phyloP scores from a whole-genome alignment of 92 coral and sea anemone species.

The Pocillopora meandrina region DNA sequence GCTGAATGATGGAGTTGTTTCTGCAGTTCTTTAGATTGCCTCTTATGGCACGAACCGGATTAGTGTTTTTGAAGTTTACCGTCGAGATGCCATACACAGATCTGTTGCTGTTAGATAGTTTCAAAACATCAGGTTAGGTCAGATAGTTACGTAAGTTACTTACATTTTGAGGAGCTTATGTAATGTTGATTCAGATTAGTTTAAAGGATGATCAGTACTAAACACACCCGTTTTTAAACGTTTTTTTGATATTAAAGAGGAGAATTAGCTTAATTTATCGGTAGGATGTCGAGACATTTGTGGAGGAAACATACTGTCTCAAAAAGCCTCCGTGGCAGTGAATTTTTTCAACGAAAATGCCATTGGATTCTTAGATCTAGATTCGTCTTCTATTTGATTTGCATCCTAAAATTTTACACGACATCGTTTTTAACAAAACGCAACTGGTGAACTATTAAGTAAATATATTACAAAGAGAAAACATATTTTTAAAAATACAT shows the following conservation, averaged over 20 bases:
- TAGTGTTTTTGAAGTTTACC: background rate
- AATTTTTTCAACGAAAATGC: background rate
- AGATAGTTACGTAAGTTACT: background rate
- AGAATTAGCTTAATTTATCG: background rate
- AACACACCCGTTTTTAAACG: background rate
- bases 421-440: background rate
- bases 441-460: background rate
- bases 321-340: background rate
- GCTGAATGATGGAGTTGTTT: slow-evolving; percentile 4
- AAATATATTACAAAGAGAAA: background rate
- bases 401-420: background rate
- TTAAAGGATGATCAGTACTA: background rate
- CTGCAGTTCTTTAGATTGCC: background rate
- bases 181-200: background rate
- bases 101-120: background rate
- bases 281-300: background rate
- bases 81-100: background rate
- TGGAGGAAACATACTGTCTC: background rate
- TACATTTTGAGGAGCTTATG: no score
- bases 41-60: background rate
- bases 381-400: background rate
- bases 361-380: background rate
- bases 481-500: background rate
- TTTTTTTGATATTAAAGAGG: background rate
- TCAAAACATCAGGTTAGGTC: background rate